Evolutionary conservation across 1,140 invertebrate genomes (phyloP), one percentile per base, ranked within the genome.

Genomic region (Neelides sp.): DNA sequence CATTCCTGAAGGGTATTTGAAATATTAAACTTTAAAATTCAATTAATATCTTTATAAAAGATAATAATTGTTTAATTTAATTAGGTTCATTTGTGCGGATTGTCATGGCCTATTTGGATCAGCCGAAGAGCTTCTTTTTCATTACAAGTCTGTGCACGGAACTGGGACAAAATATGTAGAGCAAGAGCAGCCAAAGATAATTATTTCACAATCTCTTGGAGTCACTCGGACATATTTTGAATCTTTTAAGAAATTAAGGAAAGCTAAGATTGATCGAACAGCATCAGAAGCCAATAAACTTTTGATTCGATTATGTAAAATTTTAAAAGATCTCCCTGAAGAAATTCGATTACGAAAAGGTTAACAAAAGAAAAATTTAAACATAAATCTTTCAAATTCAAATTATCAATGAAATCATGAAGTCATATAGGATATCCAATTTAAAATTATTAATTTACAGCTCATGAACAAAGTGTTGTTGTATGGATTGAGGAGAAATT

Each of bases 221-320:
- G 69, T 71, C 12, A 76, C 68, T 13, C 72, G 73, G 55, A 78
- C 71, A 51, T 79, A 89, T 59, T 83, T 79, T 8, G 77, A 80
- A 44, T 79, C 80, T 65, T 95, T 90, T 65, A 84, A 82, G 66
- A 75, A 75, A 27, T 72, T 86, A 48, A 69, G 84, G 62, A 79
- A 79, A 62, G 66, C 73, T 2, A 71, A 79, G 58, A 71, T 95
- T 51, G 88, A 95, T 68, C 76, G 85, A 64, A 87, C 85, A 69
- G 84, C 89, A 0, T 80, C 85, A 22, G 89, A 95, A 71, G 96
- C 91, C 2, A 98, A 98, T 68, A 96, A 94, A 67, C 69, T 97
- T 15, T 74, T 97, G 26, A 94, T 97, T 62, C 74, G 92, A 61
- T 65, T 98, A 58, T 89, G 96, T 70, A 93, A 92, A 68, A 71